phyloP scores from a whole-genome alignment of 2,797 vertebrate species.

The Crocidura indochinensis region DNA sequence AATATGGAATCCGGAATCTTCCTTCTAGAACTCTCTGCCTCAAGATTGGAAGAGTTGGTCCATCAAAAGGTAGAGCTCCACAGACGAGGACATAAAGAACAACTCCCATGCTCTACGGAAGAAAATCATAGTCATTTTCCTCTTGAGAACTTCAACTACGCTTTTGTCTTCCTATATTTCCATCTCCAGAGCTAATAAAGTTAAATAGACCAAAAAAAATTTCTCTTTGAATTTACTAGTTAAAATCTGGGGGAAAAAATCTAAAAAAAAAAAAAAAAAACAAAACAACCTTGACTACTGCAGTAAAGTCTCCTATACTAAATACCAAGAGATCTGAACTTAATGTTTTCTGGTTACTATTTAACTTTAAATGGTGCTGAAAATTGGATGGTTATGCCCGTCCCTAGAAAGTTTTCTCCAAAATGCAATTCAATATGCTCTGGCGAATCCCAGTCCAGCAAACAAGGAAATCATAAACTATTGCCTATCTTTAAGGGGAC shows the following conservation, averaged over 20 bases:
- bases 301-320: constrained; percentile 54
- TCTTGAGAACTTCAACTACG: background rate
- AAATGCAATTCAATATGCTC: constrained; percentile 28
- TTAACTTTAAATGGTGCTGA: constrained; percentile 65
- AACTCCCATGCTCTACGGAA: constrained; percentile 97
- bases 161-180: constrained; percentile 30
- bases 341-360: constrained; percentile 60
- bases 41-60: constrained; percentile 97
- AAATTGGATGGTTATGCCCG: constrained; percentile 45
- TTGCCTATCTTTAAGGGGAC: background rate
- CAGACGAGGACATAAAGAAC: constrained; percentile 99
- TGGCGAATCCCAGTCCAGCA: constrained; percentile 32
- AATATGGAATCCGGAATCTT: constrained; percentile 99
- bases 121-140: constrained; percentile 32
- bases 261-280: background rate
- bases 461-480: background rate
- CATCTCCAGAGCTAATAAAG: constrained; percentile 29
- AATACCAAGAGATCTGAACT: constrained; percentile 52
- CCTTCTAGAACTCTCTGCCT: constrained; percentile 98
- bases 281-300: background rate
- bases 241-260: constrained; percentile 15
- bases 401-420: constrained; percentile 52
- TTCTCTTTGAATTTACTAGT: background rate
- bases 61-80: constrained; percentile 98
- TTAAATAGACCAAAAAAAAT: constrained; percentile 45